phyloP scores from a whole-genome alignment of 2,113 vertebrate genomes.

The Chaetops frenatus region DNA sequence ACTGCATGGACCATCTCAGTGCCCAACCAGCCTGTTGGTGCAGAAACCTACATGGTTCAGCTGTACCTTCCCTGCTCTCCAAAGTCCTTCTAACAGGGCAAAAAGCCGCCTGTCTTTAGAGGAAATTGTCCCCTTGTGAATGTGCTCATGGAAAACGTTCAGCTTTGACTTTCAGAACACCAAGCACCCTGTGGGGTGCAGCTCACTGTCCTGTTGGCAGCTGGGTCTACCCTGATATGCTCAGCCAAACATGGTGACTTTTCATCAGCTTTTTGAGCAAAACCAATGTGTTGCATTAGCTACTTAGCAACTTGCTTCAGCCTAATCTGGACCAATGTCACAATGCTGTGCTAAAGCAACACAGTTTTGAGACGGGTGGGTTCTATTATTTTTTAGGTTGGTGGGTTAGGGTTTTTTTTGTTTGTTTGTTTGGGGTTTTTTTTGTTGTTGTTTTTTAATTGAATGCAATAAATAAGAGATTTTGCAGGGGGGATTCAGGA shows the following conservation, averaged over 20 bases:
- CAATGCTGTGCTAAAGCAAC: neutral
- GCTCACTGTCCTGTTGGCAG: neutral
- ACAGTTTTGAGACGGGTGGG: neutral
- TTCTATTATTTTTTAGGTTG: neutral
- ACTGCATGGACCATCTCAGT: neutral
- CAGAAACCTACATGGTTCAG: neutral
- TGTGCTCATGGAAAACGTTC: neutral
- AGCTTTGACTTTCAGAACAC: neutral
- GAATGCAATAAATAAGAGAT: neutral
- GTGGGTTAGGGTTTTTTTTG: neutral
- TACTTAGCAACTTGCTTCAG: conserved; percentile 26
- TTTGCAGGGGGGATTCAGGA: neutral
- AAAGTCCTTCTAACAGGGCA: neutral
- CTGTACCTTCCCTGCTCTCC: neutral
- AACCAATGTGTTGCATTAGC: neutral
- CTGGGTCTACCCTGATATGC: neutral
- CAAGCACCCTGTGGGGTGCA: rapidly evolving
- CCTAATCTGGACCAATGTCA: neutral
- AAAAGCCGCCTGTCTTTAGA: neutral
- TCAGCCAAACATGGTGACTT: neutral
- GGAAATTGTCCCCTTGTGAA: neutral
- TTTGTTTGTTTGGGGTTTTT: neutral
- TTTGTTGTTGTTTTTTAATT: neutral
- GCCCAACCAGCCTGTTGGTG: neutral
- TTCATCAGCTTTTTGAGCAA: neutral